Evolutionary conservation across 2,113 vertebrate genomes (phyloP).

Genomic region (Macaca fascicularis): DNA sequence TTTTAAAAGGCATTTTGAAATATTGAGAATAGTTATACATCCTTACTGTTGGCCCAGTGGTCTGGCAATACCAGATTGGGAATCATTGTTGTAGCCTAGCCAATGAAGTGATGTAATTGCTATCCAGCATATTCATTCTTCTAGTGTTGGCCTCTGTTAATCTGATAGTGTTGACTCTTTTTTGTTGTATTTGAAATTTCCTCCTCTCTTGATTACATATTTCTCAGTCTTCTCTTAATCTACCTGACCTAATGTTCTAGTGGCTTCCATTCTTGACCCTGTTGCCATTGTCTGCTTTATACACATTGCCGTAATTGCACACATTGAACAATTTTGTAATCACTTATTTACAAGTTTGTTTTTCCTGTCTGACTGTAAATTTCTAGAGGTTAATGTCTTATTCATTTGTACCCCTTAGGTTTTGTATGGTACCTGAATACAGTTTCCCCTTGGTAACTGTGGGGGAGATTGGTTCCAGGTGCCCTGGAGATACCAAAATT

Average conservation of each 20-base stretch:
- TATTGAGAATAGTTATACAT: neutral
- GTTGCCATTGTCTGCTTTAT: neutral
- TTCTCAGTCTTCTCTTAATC: neutral
- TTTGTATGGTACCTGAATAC: neutral
- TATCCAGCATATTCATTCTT: neutral
- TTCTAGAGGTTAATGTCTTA: neutral
- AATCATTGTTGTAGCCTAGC: neutral
- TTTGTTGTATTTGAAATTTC: neutral
- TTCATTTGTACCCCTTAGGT: neutral
- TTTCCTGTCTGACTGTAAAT: neutral
- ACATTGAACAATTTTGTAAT: neutral
- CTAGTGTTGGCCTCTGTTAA: neutral
- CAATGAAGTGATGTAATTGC: neutral
- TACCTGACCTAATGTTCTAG: neutral
- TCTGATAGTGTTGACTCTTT: neutral
- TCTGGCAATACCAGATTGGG: neutral
- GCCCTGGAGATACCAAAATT: neutral
- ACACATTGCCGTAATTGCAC: neutral
- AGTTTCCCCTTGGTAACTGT: neutral
- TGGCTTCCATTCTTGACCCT: neutral
- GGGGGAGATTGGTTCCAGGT: neutral
- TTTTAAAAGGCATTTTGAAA: slow-evolving; percentile 7
- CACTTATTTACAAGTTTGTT: neutral
- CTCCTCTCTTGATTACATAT: neutral
- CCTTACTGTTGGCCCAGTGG: neutral